Percentiles rank a stretch among this genome's conserved stretches.
phyloP scores from a whole-genome alignment of 2,113 vertebrate genomes.

The Notarius quadriscutis region DNA sequence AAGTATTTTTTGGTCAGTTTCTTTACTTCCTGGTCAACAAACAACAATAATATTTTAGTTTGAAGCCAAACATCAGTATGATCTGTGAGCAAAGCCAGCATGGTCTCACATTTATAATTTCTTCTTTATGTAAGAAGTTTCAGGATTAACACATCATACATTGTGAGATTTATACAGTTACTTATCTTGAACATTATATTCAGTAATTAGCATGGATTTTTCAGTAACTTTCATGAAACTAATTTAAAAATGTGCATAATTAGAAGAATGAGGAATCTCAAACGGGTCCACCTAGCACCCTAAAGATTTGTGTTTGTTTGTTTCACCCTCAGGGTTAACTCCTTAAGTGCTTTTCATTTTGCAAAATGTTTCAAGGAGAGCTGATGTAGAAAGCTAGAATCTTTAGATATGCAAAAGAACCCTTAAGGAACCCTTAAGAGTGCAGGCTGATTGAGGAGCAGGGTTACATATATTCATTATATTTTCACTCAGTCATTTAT shows the following conservation, averaged over 20 bases:
- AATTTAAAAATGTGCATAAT: neutral
- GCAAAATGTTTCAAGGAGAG: neutral
- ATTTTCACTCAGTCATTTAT: neutral
- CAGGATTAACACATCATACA: neutral
- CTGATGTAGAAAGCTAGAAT: neutral
- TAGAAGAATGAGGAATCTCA: neutral
- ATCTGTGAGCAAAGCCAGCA: neutral
- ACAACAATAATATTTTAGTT: neutral
- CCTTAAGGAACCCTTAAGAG: neutral
- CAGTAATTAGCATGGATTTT: neutral
- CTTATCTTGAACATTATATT: neutral
- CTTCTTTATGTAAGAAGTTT: neutral
- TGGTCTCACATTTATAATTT: neutral
- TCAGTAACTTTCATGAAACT: too few relatives aligned
- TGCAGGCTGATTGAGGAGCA: neutral
- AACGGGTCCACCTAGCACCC: too few relatives aligned
- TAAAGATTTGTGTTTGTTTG: neutral
- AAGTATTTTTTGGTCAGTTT: slow-evolving; percentile 1
- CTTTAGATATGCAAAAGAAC: neutral
- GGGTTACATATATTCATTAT: neutral
- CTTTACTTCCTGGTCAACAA: neutral
- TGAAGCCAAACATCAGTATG: neutral
- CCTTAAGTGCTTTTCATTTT: neutral
- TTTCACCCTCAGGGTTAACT: neutral
- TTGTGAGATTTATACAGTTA: neutral